Base-by-base conservation (phyloP, 2,888 invertebrate genomes). In the Yponomeuta malinellus region DNA sequence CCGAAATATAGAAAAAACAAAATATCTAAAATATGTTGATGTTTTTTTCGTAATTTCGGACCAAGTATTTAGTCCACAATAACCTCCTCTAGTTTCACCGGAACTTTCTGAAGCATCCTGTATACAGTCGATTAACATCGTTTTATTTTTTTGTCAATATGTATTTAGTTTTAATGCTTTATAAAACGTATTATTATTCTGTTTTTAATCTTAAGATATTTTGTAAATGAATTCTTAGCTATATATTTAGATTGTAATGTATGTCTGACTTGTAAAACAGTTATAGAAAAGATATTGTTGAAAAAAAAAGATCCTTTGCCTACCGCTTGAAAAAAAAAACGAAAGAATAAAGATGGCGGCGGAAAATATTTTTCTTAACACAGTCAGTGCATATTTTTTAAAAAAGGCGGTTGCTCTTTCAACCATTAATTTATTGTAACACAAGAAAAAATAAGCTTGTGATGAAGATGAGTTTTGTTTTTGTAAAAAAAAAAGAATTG, bases 371-470 rank as follows among this genome's bases (percentile, higher is more conserved):
- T 88, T 83, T 85, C 87, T 83, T 80, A 81, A 83, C 52, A 59
- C 52, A 84, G 88, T 87, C 88, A 85, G 86, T 85, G 78, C 85
- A 83, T 83, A 81, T 78, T 78, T 81, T 79, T 78, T 74, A 74
- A 59, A 75, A 76, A 78, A 68, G 87, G 89, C 88, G 88, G 86
- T 84, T 83, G 82, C 79, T 75, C 48, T 69, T 15, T 76, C 74
- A 73, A 72, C 72, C 69, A 73, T 75, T 74, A 71, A 73, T 74
- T 65, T 75, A 74, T 81, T 89, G 89, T 90, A 87, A 90, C 89
- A 79, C 89, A 83, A 86, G 89, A 90, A 90, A 90, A 90, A 83
- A 90, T 70, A 74, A 73, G 73, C 89, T 89, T 86, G 90, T 86
- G 89, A n/a, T 12, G 10, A 66, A 74, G 72, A 76, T 81, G 78